Evolutionary conservation across 2,113 vertebrate genomes (phyloP).

Genomic region (Lethenteron camtschaticum): DNA sequence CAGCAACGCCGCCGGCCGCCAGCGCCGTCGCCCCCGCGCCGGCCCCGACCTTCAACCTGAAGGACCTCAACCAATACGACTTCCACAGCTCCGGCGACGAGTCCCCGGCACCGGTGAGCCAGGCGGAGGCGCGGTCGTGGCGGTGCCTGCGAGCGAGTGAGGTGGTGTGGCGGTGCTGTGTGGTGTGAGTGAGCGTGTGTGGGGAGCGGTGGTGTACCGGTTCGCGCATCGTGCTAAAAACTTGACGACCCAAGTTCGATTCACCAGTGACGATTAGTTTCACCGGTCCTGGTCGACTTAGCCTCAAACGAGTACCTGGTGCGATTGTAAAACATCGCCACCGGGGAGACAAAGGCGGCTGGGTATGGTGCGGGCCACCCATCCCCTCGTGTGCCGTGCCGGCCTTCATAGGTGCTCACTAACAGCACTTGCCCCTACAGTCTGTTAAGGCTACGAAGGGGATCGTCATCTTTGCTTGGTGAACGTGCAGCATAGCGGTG

Average conservation of each 20-base stretch:
- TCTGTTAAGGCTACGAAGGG: no score
- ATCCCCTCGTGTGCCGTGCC: no score
- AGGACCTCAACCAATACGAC: conserved; percentile 74
- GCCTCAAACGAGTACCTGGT: no score
- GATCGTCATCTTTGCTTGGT: no score
- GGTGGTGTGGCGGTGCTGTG: no score
- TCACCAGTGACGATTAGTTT: neutral
- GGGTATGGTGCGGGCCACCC: no score
- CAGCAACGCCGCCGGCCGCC: conserved; percentile 30
- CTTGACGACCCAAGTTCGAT: neutral
- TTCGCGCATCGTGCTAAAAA: neutral
- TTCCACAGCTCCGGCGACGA: conserved; percentile 87
- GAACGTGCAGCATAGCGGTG: neutral
- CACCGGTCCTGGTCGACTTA: no score
- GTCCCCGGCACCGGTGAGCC: conserved; percentile 48
- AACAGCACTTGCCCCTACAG: no score
- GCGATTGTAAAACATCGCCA: no score
- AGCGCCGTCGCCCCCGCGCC: conserved; percentile 19
- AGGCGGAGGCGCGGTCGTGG: neutral
- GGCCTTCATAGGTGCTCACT: no score
- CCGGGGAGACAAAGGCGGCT: no score
- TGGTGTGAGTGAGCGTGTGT: neutral
- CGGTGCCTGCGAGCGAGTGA: neutral
- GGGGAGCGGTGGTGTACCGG: neutral
- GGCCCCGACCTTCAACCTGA: conserved; percentile 39